These are phyloP conservation scores for Gymnoscopelus microlampas DNA, from an alignment of 2,797 vertebrate genomes.

Conservation along the genomic window DNA sequence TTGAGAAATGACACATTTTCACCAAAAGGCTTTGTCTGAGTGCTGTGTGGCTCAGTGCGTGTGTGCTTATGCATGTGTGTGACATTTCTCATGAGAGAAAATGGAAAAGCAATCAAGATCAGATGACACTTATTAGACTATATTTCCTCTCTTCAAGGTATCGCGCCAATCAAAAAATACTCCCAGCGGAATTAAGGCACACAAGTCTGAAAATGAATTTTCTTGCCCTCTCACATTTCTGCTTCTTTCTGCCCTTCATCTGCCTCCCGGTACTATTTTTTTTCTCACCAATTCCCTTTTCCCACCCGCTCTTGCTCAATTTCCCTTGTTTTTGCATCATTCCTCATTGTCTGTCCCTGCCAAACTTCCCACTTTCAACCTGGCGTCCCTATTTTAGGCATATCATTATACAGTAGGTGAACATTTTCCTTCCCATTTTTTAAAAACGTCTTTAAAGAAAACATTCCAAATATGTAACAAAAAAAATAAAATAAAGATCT, in stretches of 20 bases:
- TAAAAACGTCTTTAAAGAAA: no score
- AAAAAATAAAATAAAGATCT: no score
- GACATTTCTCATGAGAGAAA: not conserved
- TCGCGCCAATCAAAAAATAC: conserved; percentile 2
- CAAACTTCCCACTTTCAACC: not conserved
- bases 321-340: no score
- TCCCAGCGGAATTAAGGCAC: conserved; percentile 2
- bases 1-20: no score
- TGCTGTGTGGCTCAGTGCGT: not conserved
- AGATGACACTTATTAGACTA: conserved; percentile 27
- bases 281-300: conserved; percentile 18
- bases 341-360: not conserved
- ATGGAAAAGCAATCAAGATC: not conserved
- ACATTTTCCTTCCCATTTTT: no score
- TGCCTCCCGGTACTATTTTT: conserved; percentile 14
- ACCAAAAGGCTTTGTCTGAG: no score
- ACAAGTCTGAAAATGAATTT: conserved; percentile 6
- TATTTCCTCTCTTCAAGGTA: conserved; percentile 9
- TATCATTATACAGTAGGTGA: no score
- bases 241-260: not conserved
- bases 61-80: conserved; percentile 6
- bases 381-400: no score
- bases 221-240: conserved; percentile 1
- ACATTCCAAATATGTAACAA: no score
- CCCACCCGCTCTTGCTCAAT: not conserved